Evolutionary conservation across 2,888 invertebrate genomes (phyloP).

Genomic region (Troides oblongomaculatus): DNA sequence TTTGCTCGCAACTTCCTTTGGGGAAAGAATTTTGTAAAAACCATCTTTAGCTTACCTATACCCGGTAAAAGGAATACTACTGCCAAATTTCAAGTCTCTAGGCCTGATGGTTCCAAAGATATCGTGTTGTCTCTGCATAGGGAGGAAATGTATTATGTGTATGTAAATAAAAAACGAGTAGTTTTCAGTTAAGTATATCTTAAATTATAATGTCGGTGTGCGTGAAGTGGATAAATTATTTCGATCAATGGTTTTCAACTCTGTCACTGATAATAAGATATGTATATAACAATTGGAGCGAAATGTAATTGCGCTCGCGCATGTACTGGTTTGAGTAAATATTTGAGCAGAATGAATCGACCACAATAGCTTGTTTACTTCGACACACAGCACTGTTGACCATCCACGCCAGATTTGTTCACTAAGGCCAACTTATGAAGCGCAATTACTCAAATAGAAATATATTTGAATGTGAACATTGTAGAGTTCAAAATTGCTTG

Average conservation of each 20-base stretch:
- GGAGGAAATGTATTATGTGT: no score
- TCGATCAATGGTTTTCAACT: background rate
- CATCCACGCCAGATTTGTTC: constrained; percentile 36
- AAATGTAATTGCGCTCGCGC: constrained; percentile 10
- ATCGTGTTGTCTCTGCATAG: no score
- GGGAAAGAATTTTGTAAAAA: no score
- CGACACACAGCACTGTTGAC: constrained; percentile 36
- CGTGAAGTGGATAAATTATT: background rate
- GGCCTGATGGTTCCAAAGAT: no score
- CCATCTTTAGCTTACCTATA: no score
- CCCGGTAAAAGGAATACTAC: no score
- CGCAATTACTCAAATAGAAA: background rate
- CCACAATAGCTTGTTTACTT: constrained; percentile 43
- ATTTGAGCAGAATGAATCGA: constrained; percentile 45
- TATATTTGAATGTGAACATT: background rate
- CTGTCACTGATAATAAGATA: constrained; percentile 12
- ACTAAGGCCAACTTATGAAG: constrained; percentile 20
- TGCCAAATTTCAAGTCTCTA: no score
- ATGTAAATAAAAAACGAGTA: no score
- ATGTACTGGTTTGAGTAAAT: constrained; percentile 34
- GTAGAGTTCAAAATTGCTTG: constrained; percentile 29
- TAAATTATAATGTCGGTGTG: no score
- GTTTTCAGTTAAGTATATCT: no score
- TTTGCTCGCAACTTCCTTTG: no score
- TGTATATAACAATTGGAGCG: constrained; percentile 21